These are phyloP conservation scores for Isurus oxyrinchus DNA, from an alignment of 2,113 vertebrate genomes.

Conservation along the genomic window DNA sequence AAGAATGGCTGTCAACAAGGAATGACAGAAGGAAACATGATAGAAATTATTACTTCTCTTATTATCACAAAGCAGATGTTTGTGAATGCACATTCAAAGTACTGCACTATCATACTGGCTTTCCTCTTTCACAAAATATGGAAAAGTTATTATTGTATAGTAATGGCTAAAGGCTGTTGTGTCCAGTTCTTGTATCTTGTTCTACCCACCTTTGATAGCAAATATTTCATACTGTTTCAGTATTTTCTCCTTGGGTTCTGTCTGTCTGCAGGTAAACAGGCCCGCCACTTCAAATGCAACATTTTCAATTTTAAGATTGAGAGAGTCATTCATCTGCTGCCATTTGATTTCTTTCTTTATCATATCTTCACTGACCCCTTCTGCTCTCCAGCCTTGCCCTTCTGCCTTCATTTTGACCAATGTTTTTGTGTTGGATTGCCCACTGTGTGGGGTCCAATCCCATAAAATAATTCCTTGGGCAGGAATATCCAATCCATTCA, in stretches of 20 bases:
- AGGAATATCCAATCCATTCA: constrained; percentile 17
- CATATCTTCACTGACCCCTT: background rate
- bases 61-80: background rate
- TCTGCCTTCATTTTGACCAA: background rate
- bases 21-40: background rate
- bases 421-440: background rate
- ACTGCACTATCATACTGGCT: background rate
- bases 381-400: background rate
- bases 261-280: constrained; percentile 16
- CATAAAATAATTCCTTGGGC: background rate
- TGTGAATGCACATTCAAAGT: background rate
- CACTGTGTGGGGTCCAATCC: background rate
- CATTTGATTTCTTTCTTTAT: background rate
- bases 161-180: background rate
- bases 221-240: constrained; percentile 25
- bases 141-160: background rate
- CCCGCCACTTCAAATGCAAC: background rate
- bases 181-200: background rate
- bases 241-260: background rate
- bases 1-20: background rate
- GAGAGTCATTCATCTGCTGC: background rate
- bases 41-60: background rate
- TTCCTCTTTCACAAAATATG: background rate
- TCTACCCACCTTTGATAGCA: background rate
- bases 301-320: background rate